Evolutionary conservation across 37 sponge, comb jelly and placozoan species (phyloP).

Genomic region (Petrosia ficiformis): DNA sequence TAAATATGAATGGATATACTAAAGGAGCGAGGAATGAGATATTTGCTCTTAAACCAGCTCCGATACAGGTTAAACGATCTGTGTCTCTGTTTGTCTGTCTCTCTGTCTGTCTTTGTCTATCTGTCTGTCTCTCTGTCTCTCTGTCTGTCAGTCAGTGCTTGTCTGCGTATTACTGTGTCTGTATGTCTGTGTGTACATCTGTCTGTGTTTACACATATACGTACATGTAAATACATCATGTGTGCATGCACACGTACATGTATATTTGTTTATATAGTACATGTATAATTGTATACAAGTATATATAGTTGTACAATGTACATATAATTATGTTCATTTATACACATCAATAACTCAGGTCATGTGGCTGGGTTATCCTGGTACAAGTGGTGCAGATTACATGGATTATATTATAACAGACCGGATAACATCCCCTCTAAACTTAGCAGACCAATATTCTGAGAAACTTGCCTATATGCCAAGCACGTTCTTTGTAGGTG

Average conservation of each 20-base stretch:
- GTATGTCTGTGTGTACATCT: too few relatives aligned
- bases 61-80: slow-evolving; percentile 80
- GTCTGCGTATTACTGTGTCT: too few relatives aligned
- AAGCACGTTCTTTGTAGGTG: slow-evolving; percentile 95
- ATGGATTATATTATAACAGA: slow-evolving; percentile 99
- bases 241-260: too few relatives aligned
- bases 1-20: slow-evolving; percentile 99
- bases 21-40: slow-evolving; percentile 99
- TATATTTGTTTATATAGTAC: not conserved
- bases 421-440: slow-evolving; percentile 81
- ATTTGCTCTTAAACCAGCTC: slow-evolving; percentile 97
- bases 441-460: slow-evolving; percentile 87
- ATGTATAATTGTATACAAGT: too few relatives aligned
- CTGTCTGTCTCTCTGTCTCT: too few relatives aligned
- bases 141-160: too few relatives aligned
- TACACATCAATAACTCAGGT: slow-evolving; percentile 42
- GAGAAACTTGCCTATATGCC: slow-evolving; percentile 99
- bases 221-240: too few relatives aligned
- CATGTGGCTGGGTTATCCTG: slow-evolving; percentile 99
- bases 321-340: too few relatives aligned
- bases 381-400: slow-evolving; percentile 93
- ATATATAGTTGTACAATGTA: too few relatives aligned
- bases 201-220: too few relatives aligned
- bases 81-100: too few relatives aligned
- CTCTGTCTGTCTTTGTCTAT: too few relatives aligned